phyloP scores from a whole-genome alignment of 2,797 vertebrate genomes.

The Acrossocheilus wenchowensis region DNA sequence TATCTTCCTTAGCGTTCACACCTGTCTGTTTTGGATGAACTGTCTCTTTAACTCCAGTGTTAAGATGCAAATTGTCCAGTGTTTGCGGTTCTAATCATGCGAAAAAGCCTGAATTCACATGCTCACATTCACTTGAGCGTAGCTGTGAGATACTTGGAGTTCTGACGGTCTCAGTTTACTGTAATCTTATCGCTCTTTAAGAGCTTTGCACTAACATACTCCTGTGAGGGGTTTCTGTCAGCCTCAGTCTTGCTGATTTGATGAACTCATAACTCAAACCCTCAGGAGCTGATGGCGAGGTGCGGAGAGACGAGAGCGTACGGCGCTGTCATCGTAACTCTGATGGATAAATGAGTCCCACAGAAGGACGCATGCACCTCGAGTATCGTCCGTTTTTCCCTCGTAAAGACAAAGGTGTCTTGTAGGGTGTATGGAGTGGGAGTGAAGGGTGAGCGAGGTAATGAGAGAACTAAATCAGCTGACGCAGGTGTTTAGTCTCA shows the following conservation, averaged over 20 bases:
- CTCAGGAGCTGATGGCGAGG: constrained; percentile 70
- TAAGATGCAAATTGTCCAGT: not conserved
- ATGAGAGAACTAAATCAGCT: constrained; percentile 74
- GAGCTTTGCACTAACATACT: not conserved
- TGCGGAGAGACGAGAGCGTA: constrained; percentile 70
- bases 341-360: constrained; percentile 51
- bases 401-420: constrained; percentile 60
- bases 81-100: not conserved
- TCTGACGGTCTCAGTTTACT: constrained; percentile 7
- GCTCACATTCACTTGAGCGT: not conserved
- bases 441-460: constrained; percentile 69
- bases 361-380: constrained; percentile 42
- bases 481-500: constrained; percentile 75
- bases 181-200: constrained; percentile 29
- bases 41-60: not conserved
- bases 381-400: constrained; percentile 20
- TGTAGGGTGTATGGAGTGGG: constrained; percentile 55
- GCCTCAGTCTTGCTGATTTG: constrained; percentile 60
- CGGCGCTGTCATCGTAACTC: constrained; percentile 34
- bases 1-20: not conserved
- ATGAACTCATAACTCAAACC: constrained; percentile 63
- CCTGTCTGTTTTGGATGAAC: not conserved
- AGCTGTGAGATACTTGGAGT: constrained; percentile 18
- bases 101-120: not conserved
- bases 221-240: constrained; percentile 20